Evolutionary conservation across 2,888 invertebrate genomes (phyloP).

Genomic region (Odontomyia ornata): DNA sequence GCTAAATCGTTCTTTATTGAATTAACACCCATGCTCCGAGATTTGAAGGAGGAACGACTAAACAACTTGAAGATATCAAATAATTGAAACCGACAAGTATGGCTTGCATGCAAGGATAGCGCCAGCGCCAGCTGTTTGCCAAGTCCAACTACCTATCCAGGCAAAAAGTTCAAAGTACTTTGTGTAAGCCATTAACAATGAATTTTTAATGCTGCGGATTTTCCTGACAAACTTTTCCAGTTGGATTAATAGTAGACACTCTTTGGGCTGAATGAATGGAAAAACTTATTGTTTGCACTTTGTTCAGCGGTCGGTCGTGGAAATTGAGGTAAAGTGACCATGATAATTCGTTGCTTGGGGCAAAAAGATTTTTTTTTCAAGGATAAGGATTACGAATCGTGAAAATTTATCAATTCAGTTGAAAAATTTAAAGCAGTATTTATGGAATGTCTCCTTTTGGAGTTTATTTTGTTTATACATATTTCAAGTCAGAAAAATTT

Average conservation of each 20-base stretch:
- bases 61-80: conserved; percentile 28
- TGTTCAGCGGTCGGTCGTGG: neutral
- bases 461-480: no score
- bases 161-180: conserved; percentile 37
- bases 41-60: conserved; percentile 1
- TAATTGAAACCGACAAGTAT: conserved; percentile 45
- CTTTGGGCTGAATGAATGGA: conserved; percentile 21
- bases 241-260: conserved; percentile 46
- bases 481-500: no score
- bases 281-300: conserved; percentile 31
- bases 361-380: no score
- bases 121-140: neutral
- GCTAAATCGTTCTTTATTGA: conserved; percentile 42
- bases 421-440: no score
- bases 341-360: neutral
- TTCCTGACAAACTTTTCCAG: conserved; percentile 45
- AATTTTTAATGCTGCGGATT: conserved; percentile 46
- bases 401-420: no score
- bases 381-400: no score
- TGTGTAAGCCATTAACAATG: conserved; percentile 44
- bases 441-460: no score
- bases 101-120: conserved; percentile 8
- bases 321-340: neutral
- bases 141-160: no score
- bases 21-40: conserved; percentile 35